Base-by-base conservation (phyloP, 1,140 invertebrate genomes). In the Temnothorax nylanderi region DNA sequence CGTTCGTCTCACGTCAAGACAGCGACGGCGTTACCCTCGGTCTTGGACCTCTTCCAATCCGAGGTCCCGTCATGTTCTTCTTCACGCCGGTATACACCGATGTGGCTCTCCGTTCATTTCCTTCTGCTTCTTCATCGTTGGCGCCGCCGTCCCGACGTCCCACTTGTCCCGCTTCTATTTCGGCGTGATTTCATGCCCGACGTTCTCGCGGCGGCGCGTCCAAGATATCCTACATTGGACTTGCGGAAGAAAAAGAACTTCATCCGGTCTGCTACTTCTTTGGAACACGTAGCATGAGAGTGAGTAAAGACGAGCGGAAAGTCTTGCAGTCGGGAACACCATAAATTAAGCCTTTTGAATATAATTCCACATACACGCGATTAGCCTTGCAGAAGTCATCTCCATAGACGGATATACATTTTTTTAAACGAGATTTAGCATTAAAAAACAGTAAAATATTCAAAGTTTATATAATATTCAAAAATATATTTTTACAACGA, bases 11-110 rank as follows among this genome's bases (percentile, higher is more conserved):
- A 58, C 11, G 49, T 51, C 44, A 26, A 77, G 49, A 54, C 47
- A 65, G 71, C 77, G 51, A 41, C 51, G 18, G 6, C 5, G 77
- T 81, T 86, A 86, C 64, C 58, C 71, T 88, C 88, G 90, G 21
- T 93, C 81, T 94, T 94, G 92, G 92, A 93, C 85, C 86, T 76
- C 76, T 91, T 94, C 93, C 93, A 94, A 89, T 93, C 34, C n/a
- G 51, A 58, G n/a, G 1, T 60, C 72, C 13, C n/a, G 21, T 58
- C 37, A 8, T 41, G 37, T 47, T 72, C 18, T 54, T 72, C 16
- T 8, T 71, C 89, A 80, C 89, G n/a, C 76, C 89, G 87, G 91
- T 92, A 21, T 93, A 92, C 90, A 92, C 88, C 90, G 78, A 92
- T 87, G 88, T 91, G 54, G 78, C 69, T 69, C 80, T 87, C n/a